Evolutionary conservation across 2,113 vertebrate species (phyloP).

Genomic region (Macrotis lagotis): DNA sequence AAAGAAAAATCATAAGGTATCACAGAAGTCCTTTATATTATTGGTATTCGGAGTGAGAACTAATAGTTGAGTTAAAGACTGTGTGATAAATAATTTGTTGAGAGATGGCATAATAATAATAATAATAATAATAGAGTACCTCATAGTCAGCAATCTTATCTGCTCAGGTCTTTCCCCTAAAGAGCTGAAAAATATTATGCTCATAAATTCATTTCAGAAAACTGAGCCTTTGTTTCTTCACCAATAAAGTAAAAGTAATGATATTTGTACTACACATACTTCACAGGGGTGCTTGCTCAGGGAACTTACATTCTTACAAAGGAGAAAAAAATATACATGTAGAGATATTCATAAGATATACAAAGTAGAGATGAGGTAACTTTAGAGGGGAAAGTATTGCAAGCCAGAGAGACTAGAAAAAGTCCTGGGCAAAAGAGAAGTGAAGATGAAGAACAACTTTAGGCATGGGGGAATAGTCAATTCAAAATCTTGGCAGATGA

Average conservation of each 20-base stretch:
- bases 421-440: not conserved
- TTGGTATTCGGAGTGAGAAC: not conserved
- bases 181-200: not conserved
- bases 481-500: not conserved
- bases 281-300: too few species aligned
- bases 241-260: not conserved
- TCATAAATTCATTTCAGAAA: not conserved
- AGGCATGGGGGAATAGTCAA: not conserved
- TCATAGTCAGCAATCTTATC: not conserved
- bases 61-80: not conserved
- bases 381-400: not conserved
- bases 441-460: not conserved
- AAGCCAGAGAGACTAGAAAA: not conserved
- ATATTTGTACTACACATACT: too few species aligned
- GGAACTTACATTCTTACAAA: not conserved
- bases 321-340: not conserved
- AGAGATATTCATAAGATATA: not conserved
- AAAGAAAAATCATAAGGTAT: conserved; percentile 23
- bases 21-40: not conserved
- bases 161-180: not conserved
- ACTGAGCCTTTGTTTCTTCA: not conserved
- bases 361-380: not conserved
- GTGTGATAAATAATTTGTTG: too few species aligned
- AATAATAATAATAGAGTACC: not conserved
- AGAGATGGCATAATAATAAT: not conserved